A percentile compares a stretch with the other conserved stretches of the same genome.
These are phyloP conservation scores for Tipula vernalis DNA, from an alignment of 2,888 invertebrate species.

Conservation along the genomic window DNA sequence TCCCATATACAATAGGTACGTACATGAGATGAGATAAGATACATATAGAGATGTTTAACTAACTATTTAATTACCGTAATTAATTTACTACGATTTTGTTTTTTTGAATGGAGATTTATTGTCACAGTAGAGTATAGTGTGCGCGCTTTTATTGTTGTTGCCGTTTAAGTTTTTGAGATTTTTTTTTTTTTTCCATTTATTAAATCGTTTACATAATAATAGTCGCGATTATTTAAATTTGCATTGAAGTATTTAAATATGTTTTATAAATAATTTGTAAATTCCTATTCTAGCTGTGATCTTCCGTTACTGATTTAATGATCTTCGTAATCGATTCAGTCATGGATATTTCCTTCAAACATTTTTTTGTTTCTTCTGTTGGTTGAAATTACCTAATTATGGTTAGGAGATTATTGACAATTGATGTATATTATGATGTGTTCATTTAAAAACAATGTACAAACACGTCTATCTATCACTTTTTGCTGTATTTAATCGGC, in stretches of 20 bases:
- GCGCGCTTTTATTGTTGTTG: background rate
- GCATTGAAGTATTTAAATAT: background rate
- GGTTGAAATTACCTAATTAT: background rate
- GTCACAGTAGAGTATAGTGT: background rate
- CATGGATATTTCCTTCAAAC: background rate
- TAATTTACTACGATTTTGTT: background rate
- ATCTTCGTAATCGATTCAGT: conserved; percentile 4
- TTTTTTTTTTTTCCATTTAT: background rate
- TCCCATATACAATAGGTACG: background rate
- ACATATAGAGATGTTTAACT: background rate
- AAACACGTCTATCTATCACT: background rate
- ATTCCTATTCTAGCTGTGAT: background rate
- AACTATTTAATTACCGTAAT: background rate
- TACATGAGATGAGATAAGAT: background rate
- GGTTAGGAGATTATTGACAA: background rate
- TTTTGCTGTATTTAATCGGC: background rate
- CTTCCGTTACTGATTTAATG: background rate
- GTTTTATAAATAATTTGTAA: background rate
- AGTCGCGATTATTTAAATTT: background rate
- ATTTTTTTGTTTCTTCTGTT: background rate
- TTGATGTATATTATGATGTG: background rate
- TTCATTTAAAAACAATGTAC: background rate
- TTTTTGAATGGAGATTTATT: background rate
- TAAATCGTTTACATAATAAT: background rate
- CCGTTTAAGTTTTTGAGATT: background rate